Evolutionary conservation across 2,797 vertebrate species (phyloP).

Genomic region (Paedocypris micromegethes): DNA sequence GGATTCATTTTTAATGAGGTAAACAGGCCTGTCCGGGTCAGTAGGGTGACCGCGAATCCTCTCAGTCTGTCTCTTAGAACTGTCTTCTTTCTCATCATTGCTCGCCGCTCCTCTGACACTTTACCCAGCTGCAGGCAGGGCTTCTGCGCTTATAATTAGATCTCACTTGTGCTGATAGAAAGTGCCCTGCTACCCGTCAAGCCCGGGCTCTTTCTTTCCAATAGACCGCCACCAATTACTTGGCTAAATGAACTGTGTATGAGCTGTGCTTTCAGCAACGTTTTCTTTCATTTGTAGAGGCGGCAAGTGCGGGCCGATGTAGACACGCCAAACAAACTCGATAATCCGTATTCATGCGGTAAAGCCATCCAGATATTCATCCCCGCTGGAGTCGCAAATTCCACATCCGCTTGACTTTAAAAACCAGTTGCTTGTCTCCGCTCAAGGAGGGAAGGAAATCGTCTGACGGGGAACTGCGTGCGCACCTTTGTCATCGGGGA

Average conservation of each 20-base stretch:
- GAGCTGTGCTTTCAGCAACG: slow-evolving; percentile 57
- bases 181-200: slow-evolving; percentile 60
- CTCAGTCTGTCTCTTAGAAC: slow-evolving; percentile 49
- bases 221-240: slow-evolving; percentile 66
- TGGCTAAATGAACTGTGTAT: slow-evolving; percentile 52
- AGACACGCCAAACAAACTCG: slow-evolving; percentile 12
- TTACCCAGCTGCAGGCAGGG: slow-evolving; percentile 57
- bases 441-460: slow-evolving; percentile 50
- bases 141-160: slow-evolving; percentile 66
- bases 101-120: slow-evolving; percentile 52
- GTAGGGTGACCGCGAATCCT: slow-evolving; percentile 45
- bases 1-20: slow-evolving; percentile 76
- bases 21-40: slow-evolving; percentile 74
- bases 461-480: slow-evolving; percentile 58
- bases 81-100: slow-evolving; percentile 56
- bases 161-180: slow-evolving; percentile 68
- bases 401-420: slow-evolving; percentile 25
- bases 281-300: slow-evolving; percentile 41
- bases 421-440: slow-evolving; percentile 53
- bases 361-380: neutral
- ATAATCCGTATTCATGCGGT: slow-evolving; percentile 28
- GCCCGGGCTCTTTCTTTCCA: slow-evolving; percentile 56
- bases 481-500: slow-evolving; percentile 60
- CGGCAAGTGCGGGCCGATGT: slow-evolving; percentile 28
- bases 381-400: slow-evolving; percentile 1